These are phyloP conservation scores for Halictus ligatus DNA, from an alignment of 2,888 invertebrate species.

Conservation along the genomic window DNA sequence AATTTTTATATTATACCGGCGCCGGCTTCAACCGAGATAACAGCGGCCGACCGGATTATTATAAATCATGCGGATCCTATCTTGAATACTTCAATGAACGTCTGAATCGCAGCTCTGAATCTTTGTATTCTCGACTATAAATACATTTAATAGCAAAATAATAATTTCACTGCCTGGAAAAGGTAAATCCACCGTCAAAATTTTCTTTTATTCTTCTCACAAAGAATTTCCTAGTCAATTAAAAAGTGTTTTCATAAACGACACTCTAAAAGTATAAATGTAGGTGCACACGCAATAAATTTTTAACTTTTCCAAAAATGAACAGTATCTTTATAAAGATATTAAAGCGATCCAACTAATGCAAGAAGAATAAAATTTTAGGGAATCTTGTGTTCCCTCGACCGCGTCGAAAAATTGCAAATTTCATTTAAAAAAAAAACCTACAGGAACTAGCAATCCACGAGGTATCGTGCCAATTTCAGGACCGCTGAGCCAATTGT, in stretches of 20 bases:
- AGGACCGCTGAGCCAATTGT: background rate
- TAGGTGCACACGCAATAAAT: too few relatives aligned
- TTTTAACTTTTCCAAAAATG: background rate
- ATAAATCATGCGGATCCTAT: background rate
- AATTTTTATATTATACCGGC: background rate
- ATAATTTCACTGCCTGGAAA: background rate
- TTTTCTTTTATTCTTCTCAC: background rate
- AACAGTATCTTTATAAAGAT: background rate
- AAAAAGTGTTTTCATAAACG: background rate
- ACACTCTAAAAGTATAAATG: too few relatives aligned
- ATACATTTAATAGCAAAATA: background rate
- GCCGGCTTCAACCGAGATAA: background rate
- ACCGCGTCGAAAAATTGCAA: background rate
- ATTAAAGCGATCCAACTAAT: background rate
- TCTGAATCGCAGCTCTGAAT: background rate
- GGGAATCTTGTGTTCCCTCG: background rate
- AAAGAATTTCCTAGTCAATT: background rate
- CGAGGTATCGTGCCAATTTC: background rate
- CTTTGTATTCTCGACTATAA: background rate
- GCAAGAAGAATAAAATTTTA: background rate
- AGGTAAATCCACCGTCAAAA: background rate
- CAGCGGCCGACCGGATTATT: background rate
- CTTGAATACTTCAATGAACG: background rate
- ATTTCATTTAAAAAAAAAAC: background rate
- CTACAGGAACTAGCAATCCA: background rate